Evolutionary conservation across 2,888 invertebrate genomes (phyloP), one percentile per base, ranked within the genome.

Genomic region (Crossocerus cetratus): DNA sequence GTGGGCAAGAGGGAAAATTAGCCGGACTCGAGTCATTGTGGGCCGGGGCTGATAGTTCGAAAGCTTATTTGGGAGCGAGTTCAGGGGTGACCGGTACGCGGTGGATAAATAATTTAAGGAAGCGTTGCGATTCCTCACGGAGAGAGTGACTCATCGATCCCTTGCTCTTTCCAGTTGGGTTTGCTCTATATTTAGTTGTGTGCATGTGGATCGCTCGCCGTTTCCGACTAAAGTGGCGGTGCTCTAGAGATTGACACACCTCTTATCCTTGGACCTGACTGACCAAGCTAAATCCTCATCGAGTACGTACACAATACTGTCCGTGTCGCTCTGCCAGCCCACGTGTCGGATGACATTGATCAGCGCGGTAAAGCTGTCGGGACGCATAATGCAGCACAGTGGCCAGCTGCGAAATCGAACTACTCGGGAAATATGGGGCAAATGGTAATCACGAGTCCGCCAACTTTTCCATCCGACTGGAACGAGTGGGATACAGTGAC

Each of bases 401-500:
- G 14, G 11, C 42, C 23, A n/a, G 43, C 16, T 18, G 18, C 13
- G 14, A 3, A 32, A 73, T 55, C 62, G 62, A 16, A 44, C 53
- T 32, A 32, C 32, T 2, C 16, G 49, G 57, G n/a, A 60, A 69
- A 49, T 49, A 49, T 49, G 16, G 49, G 49, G n/a, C 49, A 49
- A 16, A 49, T 16, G 49, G 16, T 49, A 49, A 49, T 49, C 16
- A 16, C 18, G 32, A 16, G 55, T 54, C 61, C 60, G 54, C 22
- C 59, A 76, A 71, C 20, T 80, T 77, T 74, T 68, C 65, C 75
- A 68, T 65, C 72, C 58, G 57, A 42, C 45, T 21, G 20, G 42
- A 18, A 49, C 74, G 69, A 79, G 77, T 77, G 80, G 32, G 32
- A 80, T 80, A 58, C 56, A 21, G 45, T 49, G 63, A 53, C 69